A percentile compares a stretch with the other conserved stretches of the same genome.
Evolutionary conservation across 1,140 invertebrate genomes (phyloP).

Genomic region (Archivesica marissinica): DNA sequence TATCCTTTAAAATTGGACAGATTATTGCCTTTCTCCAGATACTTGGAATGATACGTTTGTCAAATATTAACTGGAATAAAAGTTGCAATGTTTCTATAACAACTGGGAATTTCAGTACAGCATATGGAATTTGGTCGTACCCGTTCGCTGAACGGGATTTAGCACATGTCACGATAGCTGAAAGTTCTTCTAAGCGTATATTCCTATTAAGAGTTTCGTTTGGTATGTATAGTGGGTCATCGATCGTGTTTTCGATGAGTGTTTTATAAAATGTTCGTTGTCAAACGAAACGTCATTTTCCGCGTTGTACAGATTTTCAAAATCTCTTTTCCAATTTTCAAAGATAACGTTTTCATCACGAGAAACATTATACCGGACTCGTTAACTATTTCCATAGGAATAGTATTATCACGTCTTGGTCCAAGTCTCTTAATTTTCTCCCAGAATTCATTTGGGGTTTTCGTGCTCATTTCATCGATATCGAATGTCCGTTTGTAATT

Average conservation of each 20-base stretch:
- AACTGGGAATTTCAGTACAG: conserved; percentile 13
- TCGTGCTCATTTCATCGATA: conserved; percentile 4
- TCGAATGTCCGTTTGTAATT: not conserved
- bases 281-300: conserved; percentile 15
- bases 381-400: conserved; percentile 20
- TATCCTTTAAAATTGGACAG: conserved; percentile 48
- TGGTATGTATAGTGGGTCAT: conserved; percentile 23
- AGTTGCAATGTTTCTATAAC: not conserved
- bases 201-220: not conserved
- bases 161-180: not conserved
- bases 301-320: conserved; percentile 23
- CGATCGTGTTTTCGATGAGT: conserved; percentile 13
- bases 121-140: conserved; percentile 21
- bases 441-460: conserved; percentile 43
- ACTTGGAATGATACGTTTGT: conserved; percentile 25
- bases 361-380: not conserved
- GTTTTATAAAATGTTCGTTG: conserved; percentile 5
- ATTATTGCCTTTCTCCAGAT: conserved; percentile 56
- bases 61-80: conserved; percentile 44
- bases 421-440: conserved; percentile 6
- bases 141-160: conserved; percentile 7
- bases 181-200: not conserved
- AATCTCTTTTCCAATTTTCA: conserved; percentile 24
- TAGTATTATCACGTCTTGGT: conserved; percentile 2
- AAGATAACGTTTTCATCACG: not conserved